phyloP scores from a whole-genome alignment of 2,797 vertebrate genomes.

The Thamnophis elegans region DNA sequence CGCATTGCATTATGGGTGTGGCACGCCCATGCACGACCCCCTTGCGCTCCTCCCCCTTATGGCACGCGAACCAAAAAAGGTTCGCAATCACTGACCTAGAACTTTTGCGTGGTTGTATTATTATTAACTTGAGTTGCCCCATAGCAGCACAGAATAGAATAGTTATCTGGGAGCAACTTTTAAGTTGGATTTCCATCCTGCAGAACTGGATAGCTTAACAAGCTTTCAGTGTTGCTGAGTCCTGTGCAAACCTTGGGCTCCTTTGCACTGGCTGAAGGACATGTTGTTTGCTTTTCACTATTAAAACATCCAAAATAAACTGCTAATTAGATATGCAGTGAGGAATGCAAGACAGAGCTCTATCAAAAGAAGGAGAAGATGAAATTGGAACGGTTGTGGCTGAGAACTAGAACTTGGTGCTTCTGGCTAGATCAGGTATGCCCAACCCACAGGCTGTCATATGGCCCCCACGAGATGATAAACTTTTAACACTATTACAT shows the following conservation, averaged over 20 bases:
- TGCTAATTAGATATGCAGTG: no score
- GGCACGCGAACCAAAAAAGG: no score
- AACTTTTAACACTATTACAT: neutral
- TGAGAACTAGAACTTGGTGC: neutral
- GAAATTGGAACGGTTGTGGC: neutral
- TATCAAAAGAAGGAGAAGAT: neutral
- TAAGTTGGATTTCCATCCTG: neutral
- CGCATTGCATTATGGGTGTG: no score
- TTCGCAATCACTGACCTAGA: no score
- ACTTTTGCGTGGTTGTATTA: neutral
- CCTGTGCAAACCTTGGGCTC: neutral
- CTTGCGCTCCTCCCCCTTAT: no score
- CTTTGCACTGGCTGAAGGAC: neutral
- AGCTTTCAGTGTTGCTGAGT: neutral
- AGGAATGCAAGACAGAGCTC: neutral
- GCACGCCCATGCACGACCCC: no score
- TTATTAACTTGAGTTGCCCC: neutral
- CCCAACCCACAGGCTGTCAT: neutral
- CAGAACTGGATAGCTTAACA: neutral
- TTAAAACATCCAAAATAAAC: neutral
- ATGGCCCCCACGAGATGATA: neutral
- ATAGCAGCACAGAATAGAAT: neutral
- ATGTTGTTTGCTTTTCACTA: neutral
- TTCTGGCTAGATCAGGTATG: neutral
- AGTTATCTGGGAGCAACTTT: fast-evolving